Base-by-base conservation (phyloP, 2,113 vertebrate genomes). In the Periophthalmodon schlosseri region DNA sequence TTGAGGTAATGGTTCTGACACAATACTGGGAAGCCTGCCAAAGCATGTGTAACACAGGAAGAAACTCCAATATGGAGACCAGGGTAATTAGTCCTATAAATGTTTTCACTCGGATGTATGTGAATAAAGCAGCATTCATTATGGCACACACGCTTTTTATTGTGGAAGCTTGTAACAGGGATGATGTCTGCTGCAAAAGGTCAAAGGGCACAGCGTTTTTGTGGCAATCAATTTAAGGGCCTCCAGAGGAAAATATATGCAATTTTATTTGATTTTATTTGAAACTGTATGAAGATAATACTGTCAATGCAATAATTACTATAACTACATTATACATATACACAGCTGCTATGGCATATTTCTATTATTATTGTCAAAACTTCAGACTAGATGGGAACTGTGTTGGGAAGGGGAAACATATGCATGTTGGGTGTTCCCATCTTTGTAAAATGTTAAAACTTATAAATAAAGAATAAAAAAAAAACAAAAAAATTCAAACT, bases 21-120 rank as follows among this genome's bases (percentile, higher is more conserved):
- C 86, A 81, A 84, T 82, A 74, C 83, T 86, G 91, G 93, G 94
- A 90, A 82, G 79, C 12, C 68, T 78, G 92, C 92, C 92, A 93
- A 90, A 65, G 74, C 88, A 92, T 90, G 87, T 93, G 91, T 87
- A 92, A 87, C 86, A 87, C 91, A 91, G 92, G 91, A 90, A 92
- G 85, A 91, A 87, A 91, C 92, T 92, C 80, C 81, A 89, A 81
- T 72, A 76, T 56, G 74, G 69, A 91, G 90, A 81, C 75, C 84
- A 76, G 80, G 84, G 88, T 94, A 94, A 94, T 93, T 93, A 93
- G 90, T 90, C 87, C 90, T 92, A 92, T 93, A 93, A 93, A 94
- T 91, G 90, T 92, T 93, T 92, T 91, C 88, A 89, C 86, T 89
- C 88, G 86, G 86, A 89, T 90, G 79, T 92, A 89, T 91, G 88